Evolutionary conservation across 2,888 invertebrate genomes (phyloP).

Genomic region (Cheiracanthium punctorium): DNA sequence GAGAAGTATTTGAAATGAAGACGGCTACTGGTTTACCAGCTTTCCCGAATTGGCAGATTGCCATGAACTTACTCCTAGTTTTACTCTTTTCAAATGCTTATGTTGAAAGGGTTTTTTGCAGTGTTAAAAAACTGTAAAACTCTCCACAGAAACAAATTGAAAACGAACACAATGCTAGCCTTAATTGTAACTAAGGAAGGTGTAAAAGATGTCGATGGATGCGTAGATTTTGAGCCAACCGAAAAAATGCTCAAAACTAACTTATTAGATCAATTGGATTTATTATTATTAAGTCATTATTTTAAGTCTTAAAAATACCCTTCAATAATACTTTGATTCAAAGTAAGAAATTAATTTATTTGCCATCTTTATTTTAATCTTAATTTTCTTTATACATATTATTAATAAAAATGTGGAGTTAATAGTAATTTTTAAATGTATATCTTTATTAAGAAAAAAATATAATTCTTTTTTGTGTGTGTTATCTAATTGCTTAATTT

Average conservation of each 20-base stretch:
- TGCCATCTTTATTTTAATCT: too few relatives aligned
- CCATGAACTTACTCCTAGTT: background rate
- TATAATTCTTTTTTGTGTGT: too few relatives aligned
- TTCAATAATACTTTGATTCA: too few relatives aligned
- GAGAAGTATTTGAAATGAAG: background rate
- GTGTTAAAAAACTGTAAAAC: background rate
- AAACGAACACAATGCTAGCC: background rate
- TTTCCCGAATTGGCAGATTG: background rate
- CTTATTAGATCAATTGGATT: too few relatives aligned
- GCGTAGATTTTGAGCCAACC: background rate
- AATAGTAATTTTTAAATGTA: too few relatives aligned
- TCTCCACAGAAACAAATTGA: background rate
- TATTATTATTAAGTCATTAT: too few relatives aligned
- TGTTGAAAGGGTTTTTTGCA: background rate
- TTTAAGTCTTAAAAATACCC: too few relatives aligned
- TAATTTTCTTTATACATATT: too few relatives aligned
- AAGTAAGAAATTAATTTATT: too few relatives aligned
- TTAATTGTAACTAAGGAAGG: background rate
- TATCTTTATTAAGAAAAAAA: too few relatives aligned
- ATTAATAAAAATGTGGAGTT: too few relatives aligned
- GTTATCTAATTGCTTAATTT: too few relatives aligned
- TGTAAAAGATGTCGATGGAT: background rate
- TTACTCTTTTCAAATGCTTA: background rate
- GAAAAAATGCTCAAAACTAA: background rate
- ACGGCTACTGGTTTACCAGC: background rate